Evolutionary conservation across 2,888 invertebrate species (phyloP).

Genomic region (Augiades crinisus): DNA sequence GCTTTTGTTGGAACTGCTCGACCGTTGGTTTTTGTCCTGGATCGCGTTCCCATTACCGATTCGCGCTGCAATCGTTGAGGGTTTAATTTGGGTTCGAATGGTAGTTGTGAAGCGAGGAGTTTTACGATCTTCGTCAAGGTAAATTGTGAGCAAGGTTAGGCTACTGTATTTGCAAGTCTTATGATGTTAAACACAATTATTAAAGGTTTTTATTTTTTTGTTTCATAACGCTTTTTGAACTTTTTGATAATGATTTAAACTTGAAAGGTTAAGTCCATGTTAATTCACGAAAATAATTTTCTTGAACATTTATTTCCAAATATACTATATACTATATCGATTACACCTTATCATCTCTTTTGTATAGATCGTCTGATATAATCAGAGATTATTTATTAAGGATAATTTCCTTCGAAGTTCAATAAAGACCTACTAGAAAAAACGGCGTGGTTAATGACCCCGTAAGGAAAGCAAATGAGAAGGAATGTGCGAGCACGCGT

Average conservation of each 20-base stretch:
- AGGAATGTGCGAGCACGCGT: conserved; percentile 49
- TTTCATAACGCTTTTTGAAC: no score
- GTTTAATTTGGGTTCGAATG: conserved; percentile 24
- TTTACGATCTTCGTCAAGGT: conserved; percentile 21
- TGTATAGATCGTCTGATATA: no score
- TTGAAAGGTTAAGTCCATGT: no score
- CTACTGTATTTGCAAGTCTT: conserved; percentile 16
- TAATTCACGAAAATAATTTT: no score
- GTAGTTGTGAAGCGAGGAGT: conserved; percentile 17
- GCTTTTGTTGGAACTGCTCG: conserved; percentile 35
- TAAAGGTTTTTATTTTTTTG: no score
- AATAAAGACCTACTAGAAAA: conserved; percentile 10
- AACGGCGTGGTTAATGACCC: conserved; percentile 24
- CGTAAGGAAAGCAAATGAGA: conserved; percentile 43
- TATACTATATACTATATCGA: no score
- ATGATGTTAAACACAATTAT: neutral
- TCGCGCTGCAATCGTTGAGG: conserved; percentile 24
- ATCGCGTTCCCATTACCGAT: conserved; percentile 26
- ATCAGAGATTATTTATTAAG: neutral
- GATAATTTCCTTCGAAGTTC: neutral
- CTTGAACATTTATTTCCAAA: no score
- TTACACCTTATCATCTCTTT: no score
- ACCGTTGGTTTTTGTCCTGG: conserved; percentile 34
- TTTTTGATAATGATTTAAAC: no score
- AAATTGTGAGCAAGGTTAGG: conserved; percentile 11